phyloP scores from a whole-genome alignment of 30 jellyfish, hydroid and myxozoan genomes.

The Chironex yamaguchii region DNA sequence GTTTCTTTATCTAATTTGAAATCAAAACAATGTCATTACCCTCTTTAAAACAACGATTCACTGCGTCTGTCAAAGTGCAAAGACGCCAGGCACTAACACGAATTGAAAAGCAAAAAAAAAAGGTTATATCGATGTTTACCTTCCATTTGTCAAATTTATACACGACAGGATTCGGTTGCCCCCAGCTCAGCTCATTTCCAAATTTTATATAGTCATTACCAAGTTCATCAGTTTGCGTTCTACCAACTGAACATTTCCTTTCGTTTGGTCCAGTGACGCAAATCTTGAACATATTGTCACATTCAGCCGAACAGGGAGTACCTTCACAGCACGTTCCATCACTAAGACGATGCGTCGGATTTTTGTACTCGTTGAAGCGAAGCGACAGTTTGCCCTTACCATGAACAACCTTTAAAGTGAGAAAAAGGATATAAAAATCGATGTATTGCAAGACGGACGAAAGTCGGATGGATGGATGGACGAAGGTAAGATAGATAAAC shows the following conservation, averaged over 20 bases:
- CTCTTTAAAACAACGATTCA: no score
- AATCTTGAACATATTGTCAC: slow-evolving; percentile 71
- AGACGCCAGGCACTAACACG: not conserved
- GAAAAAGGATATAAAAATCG: no score
- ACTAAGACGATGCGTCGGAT: slow-evolving; percentile 38
- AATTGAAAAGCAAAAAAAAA: not conserved
- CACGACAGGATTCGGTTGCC: slow-evolving; percentile 49
- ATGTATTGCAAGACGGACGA: no score
- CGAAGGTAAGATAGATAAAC: no score
- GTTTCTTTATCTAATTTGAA: no score
- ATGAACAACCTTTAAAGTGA: slow-evolving; percentile 3
- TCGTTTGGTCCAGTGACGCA: slow-evolving; percentile 60
- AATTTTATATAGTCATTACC: slow-evolving; percentile 47
- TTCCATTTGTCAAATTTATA: slow-evolving; percentile 60
- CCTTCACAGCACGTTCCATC: slow-evolving; percentile 68
- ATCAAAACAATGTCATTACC: no score
- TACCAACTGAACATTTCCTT: slow-evolving; percentile 43
- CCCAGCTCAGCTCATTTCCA: slow-evolving; percentile 15
- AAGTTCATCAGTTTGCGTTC: slow-evolving; percentile 29
- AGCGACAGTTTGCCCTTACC: slow-evolving; percentile 42
- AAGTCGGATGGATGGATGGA: no score
- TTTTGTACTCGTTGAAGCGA: slow-evolving; percentile 35
- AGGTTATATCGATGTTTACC: no score
- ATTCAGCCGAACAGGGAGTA: slow-evolving; percentile 1
- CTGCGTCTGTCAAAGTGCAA: no score